Evolutionary conservation across 2,113 vertebrate genomes (phyloP).

Genomic region (Vireo altiloquus): DNA sequence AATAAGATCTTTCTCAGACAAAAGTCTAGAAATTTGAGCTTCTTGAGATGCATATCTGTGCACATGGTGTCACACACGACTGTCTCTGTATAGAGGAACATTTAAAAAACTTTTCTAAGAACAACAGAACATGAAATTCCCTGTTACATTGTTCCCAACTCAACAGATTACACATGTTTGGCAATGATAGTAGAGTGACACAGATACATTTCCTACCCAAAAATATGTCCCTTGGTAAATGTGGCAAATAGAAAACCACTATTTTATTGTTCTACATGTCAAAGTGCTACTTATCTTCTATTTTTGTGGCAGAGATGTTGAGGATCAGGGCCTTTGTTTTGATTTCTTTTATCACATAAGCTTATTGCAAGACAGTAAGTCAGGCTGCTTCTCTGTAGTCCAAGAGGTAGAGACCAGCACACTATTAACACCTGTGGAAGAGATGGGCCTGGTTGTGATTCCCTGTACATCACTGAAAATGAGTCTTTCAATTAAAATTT

Average conservation of each 20-base stretch:
- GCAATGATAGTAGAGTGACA: rapidly evolving
- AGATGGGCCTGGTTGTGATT: neutral
- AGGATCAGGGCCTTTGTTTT: neutral
- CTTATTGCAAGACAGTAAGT: neutral
- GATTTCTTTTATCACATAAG: neutral
- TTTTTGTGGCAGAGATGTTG: neutral
- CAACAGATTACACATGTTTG: neutral
- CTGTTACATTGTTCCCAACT: neutral
- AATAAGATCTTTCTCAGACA: neutral
- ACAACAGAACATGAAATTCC: neutral
- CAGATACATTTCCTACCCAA: neutral
- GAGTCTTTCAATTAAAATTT: neutral
- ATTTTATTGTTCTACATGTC: neutral
- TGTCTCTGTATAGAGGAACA: neutral
- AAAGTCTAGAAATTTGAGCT: neutral
- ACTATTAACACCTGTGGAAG: neutral
- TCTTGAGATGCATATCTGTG: neutral
- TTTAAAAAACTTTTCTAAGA: neutral
- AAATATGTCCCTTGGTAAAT: neutral
- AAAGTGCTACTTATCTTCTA: neutral
- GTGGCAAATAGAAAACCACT: neutral
- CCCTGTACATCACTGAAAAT: neutral
- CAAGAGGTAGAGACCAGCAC: neutral
- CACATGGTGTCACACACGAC: neutral
- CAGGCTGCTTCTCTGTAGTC: neutral